Base-by-base conservation (phyloP, 2,113 vertebrate species). In the Pituophis catenifer region DNA sequence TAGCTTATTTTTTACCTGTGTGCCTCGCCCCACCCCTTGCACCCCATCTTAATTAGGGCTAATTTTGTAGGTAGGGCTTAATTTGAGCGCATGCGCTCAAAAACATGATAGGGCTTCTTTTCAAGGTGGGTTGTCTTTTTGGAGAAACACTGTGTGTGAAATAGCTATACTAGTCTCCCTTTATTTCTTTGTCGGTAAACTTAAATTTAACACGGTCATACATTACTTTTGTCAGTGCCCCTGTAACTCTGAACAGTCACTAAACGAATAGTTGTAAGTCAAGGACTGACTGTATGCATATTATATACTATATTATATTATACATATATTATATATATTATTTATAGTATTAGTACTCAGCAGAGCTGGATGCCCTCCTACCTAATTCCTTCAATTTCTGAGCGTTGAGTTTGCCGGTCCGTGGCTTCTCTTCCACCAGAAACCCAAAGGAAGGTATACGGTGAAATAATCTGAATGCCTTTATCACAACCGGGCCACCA, bases 361-460 rank as follows among this genome's bases (percentile, higher is more conserved):
- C 13, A 1, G 59, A 92, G 55, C 8, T 0, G 7, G 5, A 2
- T 21, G 3, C 0, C 81, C 38, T 44, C 75, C 96, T 97, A 99
- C 99, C 99, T 0, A 99, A 97, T 33, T 98, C 98, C 70, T 98
- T 98, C 15, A 99, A 97, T 8, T 98, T 97, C 90, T 98, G 98
- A 0, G 97, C 98, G 0, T 98, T 98, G 92, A 99, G 98, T 94
- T 96, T 98, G 1, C 99, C 99, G 0, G 98, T 95, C 19, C 98
- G 98, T 54, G 98, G 98, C 52, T 96, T 98, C 95, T 99, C 99
- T n/a, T 98, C 89, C 19, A 99, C 91, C 33, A 98, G 97, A 93
- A 99, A 99, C 0, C 99, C 99, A 65, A 99, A 99, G 17, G 99
- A 99, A 4, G 99, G 99, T 59, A 99, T 90, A 33, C 99, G 98